Evolutionary conservation across 2,113 vertebrate genomes (phyloP).

Genomic region (Bubo scandiacus): DNA sequence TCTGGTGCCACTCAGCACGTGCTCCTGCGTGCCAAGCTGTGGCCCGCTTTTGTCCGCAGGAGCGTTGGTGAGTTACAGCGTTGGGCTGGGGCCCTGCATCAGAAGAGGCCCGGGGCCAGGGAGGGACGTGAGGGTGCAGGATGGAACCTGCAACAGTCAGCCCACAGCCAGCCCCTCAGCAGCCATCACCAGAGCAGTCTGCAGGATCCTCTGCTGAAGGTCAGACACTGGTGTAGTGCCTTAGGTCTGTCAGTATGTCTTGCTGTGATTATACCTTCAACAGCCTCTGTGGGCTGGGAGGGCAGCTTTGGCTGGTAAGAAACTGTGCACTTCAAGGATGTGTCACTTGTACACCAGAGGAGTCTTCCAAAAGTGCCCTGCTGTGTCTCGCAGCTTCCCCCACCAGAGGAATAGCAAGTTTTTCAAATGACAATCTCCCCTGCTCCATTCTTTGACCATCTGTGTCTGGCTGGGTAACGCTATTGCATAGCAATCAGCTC

Average conservation of each 20-base stretch:
- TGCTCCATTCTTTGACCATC: neutral
- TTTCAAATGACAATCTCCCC: neutral
- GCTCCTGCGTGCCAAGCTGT: fast-evolving
- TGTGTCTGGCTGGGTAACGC: neutral
- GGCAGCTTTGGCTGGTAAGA: neutral
- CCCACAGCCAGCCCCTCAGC: neutral
- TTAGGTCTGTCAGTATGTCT: neutral
- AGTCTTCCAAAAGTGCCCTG: neutral
- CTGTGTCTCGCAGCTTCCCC: neutral
- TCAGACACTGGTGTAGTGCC: neutral
- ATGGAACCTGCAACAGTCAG: too few species aligned
- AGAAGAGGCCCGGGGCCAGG: neutral
- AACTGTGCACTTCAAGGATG: neutral
- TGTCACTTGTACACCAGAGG: neutral
- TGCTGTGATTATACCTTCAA: neutral
- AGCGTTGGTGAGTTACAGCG: too few species aligned
- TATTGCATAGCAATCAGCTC: fast-evolving
- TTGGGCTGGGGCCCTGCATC: neutral
- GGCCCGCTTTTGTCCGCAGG: neutral
- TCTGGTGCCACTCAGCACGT: neutral
- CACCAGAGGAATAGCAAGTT: neutral
- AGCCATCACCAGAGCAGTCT: neutral
- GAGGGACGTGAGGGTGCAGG: too few species aligned
- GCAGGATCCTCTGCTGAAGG: too few species aligned
- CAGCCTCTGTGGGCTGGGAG: neutral